Evolutionary conservation across 2,797 vertebrate genomes (phyloP).

Genomic region (Acomys russatus): DNA sequence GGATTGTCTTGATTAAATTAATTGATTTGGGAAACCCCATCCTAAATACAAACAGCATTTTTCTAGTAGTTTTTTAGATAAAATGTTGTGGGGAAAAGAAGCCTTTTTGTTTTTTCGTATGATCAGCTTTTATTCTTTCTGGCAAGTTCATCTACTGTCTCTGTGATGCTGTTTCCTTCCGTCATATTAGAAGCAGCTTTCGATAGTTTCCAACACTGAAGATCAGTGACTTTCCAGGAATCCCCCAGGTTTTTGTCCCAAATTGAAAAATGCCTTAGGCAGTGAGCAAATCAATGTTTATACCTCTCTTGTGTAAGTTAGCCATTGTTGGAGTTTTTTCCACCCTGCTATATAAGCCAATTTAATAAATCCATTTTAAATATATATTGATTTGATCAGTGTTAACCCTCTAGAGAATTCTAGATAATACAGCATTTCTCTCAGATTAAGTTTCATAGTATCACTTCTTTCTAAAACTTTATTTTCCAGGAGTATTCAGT

Average conservation of each 20-base stretch:
- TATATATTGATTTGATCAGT: not conserved
- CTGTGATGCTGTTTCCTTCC: not conserved
- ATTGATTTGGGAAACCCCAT: not conserved
- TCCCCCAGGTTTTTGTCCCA: not conserved
- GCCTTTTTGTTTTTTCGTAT: not conserved
- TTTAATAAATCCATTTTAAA: not conserved
- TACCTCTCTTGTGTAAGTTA: not conserved
- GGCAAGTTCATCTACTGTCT: not conserved
- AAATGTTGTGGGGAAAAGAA: not conserved
- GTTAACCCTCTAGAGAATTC: not conserved
- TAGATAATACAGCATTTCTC: not conserved
- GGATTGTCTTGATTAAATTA: not conserved
- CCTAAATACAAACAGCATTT: not conserved
- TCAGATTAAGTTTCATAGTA: not conserved
- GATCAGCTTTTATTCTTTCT: not conserved
- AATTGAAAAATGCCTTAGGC: not conserved
- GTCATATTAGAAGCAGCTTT: not conserved
- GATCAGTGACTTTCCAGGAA: not conserved
- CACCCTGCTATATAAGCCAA: not conserved
- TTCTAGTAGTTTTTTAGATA: not conserved
- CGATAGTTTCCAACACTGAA: not conserved
- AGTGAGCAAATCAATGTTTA: not conserved
- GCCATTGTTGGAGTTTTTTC: not conserved
- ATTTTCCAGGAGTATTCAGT: not conserved
- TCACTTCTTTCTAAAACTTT: not conserved